A percentile compares a stretch with the other conserved stretches of the same genome.
These are phyloP conservation scores for Intellagama lesueurii DNA, from an alignment of 2,797 vertebrate species.

Conservation along the genomic window DNA sequence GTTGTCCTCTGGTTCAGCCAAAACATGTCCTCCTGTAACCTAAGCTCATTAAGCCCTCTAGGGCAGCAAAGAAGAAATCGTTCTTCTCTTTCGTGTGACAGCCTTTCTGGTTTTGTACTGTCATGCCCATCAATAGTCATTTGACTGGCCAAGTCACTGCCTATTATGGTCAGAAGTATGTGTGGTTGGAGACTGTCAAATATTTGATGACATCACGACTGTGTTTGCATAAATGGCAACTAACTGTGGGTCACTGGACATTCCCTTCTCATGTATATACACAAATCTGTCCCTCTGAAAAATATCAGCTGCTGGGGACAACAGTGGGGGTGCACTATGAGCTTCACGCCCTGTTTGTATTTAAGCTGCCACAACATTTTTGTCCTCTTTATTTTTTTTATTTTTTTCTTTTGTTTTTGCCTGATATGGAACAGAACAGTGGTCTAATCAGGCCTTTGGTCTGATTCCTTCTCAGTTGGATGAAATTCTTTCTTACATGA, in stretches of 20 bases:
- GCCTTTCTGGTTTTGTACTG: not conserved
- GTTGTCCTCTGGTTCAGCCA: not conserved
- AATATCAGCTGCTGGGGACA: too few species aligned
- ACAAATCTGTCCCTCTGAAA: too few species aligned
- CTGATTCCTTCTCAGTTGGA: not conserved
- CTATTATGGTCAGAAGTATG: not conserved
- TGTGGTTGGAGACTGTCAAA: too few species aligned
- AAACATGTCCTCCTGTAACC: not conserved
- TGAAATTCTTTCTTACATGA: not conserved
- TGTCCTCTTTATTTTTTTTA: too few species aligned
- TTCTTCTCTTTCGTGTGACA: not conserved
- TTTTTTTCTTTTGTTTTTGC: too few species aligned
- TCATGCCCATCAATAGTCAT: not conserved
- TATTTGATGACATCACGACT: too few species aligned
- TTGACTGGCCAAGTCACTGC: not conserved
- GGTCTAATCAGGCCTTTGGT: not conserved
- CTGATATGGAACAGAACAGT: not conserved
- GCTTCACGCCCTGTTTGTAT: too few species aligned
- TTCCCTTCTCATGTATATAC: too few species aligned
- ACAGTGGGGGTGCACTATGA: too few species aligned
- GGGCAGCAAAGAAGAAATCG: not conserved
- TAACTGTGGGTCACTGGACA: too few species aligned
- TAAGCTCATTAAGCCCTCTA: not conserved
- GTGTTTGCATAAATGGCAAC: too few species aligned
- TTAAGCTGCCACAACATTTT: too few species aligned